Evolutionary conservation across 2,113 vertebrate species (phyloP), one percentile per base, ranked within the genome.

Genomic region (Capra hircus): DNA sequence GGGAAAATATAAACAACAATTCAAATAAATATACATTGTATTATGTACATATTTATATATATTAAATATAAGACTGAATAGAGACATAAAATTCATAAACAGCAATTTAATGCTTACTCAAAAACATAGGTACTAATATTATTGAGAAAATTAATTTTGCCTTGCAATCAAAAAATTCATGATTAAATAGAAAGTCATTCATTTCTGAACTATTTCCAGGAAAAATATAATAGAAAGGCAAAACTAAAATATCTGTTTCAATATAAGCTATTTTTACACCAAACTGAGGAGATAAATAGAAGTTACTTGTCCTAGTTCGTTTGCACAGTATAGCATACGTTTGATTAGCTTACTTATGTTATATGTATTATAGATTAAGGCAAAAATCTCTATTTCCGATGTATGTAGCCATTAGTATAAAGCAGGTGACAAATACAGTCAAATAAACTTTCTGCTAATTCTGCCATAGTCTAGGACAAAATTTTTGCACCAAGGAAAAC

Each of bases 401-500:
- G 86, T 97, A 74, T 82, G 98, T 97, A 94, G 50, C 23, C 2
- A 59, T 96, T 97, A 98, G 96, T 95, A 21, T 36, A 71, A 95
- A 87, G 25, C 57, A 0, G 36, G 7, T 40, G 83, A 92, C 36
- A 77, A 88, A n/a, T 92, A 36, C 16, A 97, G 55, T 94, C 85
- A 80, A n/a, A 2, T 95, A 92, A 94, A 97, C 77, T 96, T 97
- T 96, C 48, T 90, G 96, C 60, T 82, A 90, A 45, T 97, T 88
- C 88, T 94, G 28, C 36, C 40, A 0, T 0, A 1, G 80, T 87
- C 52, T 53, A 94, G 74, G 77, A 91, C 81, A 98, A 98, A 96
- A 97, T 80, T 97, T 98, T 87, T 95, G 60, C 36, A 82, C 48
- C 53, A 96, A 97, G 77, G 50, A 92, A 93, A 94, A 98, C 96